Percentiles rank a stretch among this genome's conserved stretches.
Evolutionary conservation across 2,888 invertebrate species (phyloP).

Genomic region (Exephanes ischioxanthus): DNA sequence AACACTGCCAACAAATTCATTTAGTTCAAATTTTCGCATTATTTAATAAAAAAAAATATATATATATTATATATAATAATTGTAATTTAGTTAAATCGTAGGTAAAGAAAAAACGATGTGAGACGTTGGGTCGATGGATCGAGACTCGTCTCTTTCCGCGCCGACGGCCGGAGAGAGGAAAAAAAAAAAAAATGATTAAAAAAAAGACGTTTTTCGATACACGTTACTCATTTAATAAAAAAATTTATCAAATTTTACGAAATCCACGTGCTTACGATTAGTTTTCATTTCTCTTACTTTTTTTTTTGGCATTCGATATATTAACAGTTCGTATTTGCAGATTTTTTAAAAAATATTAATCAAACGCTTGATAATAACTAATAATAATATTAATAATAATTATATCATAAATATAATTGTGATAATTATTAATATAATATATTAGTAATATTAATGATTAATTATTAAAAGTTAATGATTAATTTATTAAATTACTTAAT

Average conservation of each 20-base stretch:
- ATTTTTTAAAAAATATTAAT: constrained; percentile 39
- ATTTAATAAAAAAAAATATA: constrained; percentile 70
- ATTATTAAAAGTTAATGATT: not conserved
- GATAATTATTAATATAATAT: too few relatives aligned
- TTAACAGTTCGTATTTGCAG: constrained; percentile 6
- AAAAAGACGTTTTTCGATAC: constrained; percentile 59
- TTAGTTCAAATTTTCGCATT: constrained; percentile 75
- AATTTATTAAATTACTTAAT: not conserved
- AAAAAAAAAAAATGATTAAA: constrained; percentile 23
- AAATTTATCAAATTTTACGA: constrained; percentile 72
- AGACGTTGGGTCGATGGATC: constrained; percentile 20
- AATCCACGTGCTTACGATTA: constrained; percentile 8
- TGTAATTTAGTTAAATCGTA: constrained; percentile 53
- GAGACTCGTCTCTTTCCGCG: not conserved
- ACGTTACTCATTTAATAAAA: constrained; percentile 73
- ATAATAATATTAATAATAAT: too few relatives aligned
- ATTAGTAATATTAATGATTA: not conserved
- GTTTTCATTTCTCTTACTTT: not conserved
- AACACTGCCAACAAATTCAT: constrained; percentile 80
- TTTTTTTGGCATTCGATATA: not conserved
- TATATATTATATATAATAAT: constrained; percentile 35
- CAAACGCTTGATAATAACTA: constrained; percentile 58
- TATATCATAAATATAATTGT: too few relatives aligned
- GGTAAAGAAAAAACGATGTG: constrained; percentile 23
- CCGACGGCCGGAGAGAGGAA: constrained; percentile 13